Percentiles rank a stretch among this genome's conserved stretches.
These are phyloP conservation scores for Mus minutoides DNA, from an alignment of 2,797 vertebrate genomes.

Conservation along the genomic window DNA sequence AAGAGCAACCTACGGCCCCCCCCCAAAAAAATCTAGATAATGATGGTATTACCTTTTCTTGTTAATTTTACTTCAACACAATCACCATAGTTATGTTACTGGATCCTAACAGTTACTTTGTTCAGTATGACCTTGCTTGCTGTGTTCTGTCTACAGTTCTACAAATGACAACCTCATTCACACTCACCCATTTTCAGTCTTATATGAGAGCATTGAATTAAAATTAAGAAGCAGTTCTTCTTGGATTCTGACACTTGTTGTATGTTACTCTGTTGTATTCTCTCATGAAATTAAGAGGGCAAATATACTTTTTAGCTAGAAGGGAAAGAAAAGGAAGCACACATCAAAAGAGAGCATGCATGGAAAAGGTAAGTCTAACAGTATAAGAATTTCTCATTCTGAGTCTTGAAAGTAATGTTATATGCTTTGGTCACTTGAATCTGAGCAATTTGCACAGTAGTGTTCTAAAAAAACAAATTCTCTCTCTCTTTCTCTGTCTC, in stretches of 20 bases:
- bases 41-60: neutral
- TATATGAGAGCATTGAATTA: neutral
- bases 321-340: neutral
- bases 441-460: neutral
- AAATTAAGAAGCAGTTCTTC: neutral
- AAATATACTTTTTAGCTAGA: neutral
- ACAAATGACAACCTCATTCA: neutral
- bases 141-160: neutral
- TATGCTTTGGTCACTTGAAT: neutral
- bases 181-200: neutral
- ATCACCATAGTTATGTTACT: neutral
- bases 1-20: neutral
- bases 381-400: neutral
- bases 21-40: neutral
- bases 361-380: neutral
- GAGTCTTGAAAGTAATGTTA: neutral
- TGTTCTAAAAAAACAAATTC: neutral
- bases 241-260: neutral
- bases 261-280: neutral
- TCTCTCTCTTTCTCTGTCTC: neutral
- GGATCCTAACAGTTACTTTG: neutral
- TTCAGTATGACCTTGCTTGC: neutral
- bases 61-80: neutral
- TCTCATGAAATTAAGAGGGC: neutral
- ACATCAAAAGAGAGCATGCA: neutral